phyloP scores from a whole-genome alignment of 2,797 vertebrate species.

The Okamejei kenojei region DNA sequence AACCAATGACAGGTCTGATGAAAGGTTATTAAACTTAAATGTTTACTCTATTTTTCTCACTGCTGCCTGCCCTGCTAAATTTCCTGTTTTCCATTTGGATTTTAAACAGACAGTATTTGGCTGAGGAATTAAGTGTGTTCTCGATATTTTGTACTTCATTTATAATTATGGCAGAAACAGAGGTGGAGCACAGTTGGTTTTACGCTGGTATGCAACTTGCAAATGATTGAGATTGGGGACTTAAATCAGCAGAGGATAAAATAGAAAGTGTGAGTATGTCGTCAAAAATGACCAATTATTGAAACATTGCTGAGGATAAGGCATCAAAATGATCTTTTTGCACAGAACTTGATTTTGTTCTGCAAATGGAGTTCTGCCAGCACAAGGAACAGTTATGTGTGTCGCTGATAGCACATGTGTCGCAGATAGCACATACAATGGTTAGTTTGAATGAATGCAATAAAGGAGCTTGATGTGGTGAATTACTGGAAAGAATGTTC shows the following conservation, averaged over 20 bases:
- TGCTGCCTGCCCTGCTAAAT: no score
- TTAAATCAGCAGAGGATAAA: not conserved
- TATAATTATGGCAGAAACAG: no score
- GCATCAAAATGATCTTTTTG: not conserved
- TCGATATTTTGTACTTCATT: no score
- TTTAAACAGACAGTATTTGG: no score
- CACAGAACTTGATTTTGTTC: not conserved
- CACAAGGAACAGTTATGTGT: not conserved
- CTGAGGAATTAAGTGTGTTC: not conserved
- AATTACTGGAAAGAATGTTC: not conserved
- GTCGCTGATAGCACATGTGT: not conserved
- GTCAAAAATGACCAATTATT: not conserved
- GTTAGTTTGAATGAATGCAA: not conserved
- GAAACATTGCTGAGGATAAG: not conserved
- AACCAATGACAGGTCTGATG: no score
- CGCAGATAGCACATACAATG: not conserved
- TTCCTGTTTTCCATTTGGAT: no score
- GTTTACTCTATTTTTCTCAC: no score
- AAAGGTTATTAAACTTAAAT: no score
- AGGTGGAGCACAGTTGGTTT: not conserved
- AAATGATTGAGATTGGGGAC: not conserved
- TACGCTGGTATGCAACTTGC: not conserved
- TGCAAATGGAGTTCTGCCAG: not conserved
- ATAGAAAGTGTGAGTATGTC: not conserved
- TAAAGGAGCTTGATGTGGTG: not conserved